A percentile compares a stretch with the other conserved stretches of the same genome.
These are phyloP conservation scores for Desmophyllum pertusum DNA, from an alignment of 92 coral and sea anemone species.

Conservation along the genomic window DNA sequence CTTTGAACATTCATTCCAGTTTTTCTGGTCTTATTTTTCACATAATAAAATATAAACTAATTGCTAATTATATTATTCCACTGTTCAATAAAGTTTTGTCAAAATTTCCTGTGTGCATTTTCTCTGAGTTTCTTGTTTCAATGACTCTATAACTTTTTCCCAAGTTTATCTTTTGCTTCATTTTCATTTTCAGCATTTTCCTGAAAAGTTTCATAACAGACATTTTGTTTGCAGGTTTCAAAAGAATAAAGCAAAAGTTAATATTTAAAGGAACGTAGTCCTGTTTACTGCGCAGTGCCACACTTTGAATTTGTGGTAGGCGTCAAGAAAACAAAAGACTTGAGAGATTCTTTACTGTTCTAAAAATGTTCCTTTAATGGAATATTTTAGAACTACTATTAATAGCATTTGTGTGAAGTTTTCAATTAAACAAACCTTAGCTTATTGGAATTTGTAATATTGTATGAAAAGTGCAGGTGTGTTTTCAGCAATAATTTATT, in stretches of 20 bases:
- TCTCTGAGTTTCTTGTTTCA: not conserved
- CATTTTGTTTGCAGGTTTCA: not conserved
- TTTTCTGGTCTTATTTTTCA: not conserved
- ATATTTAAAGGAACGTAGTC: no score
- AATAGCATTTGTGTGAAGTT: no score
- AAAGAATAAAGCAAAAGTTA: not conserved
- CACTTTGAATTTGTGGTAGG: no score
- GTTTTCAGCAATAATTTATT: not conserved
- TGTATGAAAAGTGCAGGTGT: not conserved
- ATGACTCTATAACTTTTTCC: not conserved
- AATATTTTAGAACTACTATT: no score
- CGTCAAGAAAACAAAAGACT: no score
- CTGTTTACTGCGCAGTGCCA: no score
- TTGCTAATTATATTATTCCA: no score
- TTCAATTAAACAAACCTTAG: no score
- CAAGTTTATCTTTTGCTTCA: no score
- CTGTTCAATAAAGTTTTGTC: slow-evolving; percentile 10
- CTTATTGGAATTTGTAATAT: not conserved
- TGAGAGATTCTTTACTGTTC: no score
- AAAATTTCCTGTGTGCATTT: slow-evolving; percentile 27
- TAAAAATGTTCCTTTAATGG: no score
- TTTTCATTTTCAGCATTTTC: not conserved
- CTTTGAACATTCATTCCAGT: no score
- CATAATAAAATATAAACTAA: not conserved
- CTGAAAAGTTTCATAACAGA: not conserved